Base-by-base conservation (phyloP, 2,797 vertebrate genomes). In the Sparus aurata region DNA sequence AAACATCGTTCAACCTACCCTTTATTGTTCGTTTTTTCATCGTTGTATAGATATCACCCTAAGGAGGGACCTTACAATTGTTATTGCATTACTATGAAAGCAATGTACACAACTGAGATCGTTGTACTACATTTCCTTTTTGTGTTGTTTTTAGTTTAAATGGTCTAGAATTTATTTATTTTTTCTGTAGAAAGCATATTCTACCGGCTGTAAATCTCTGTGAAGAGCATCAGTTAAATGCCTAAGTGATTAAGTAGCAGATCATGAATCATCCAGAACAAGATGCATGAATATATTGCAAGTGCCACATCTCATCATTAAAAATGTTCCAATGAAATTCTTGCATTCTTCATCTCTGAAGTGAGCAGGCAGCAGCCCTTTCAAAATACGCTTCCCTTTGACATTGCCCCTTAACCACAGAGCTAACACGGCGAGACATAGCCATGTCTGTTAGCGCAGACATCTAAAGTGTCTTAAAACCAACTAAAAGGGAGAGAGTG, bases 391-490 rank as follows among this genome's bases (percentile, higher is more conserved):
- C 65, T 72, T 70, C 60, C 49, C 74, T 75, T 62, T 77, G 75
- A 70, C 71, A 54, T 49, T 11, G 22, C 75, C 75, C 46, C 73
- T 75, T 78, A 60, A 71, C 65, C 34, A 78, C 59, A 34, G 50
- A 74, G 20, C 65, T 60, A 83, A 71, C 66, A 77, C 57, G 68
- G 61, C 15, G 1, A 82, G 79, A 70, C 71, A 41, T 18, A 45
- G 52, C 34, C 34, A 34, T 34, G 75, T 86, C 66, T 80, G 80
- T 86, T 79, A 68, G 77, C 38, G 43, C 70, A 77, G 84, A 80
- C 73, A 73, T 84, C 66, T 75, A 46, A 75, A 78, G 76, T 68
- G 68, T 61, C 75, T 85, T 72, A 75, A 74, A 87, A 72, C 66
- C 65, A 59, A 69, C 43, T 69, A 49, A 83, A 68, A 58, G 69